Evolutionary conservation across 2,113 vertebrate species (phyloP).

Genomic region (cat (Felis catus)): DNA sequence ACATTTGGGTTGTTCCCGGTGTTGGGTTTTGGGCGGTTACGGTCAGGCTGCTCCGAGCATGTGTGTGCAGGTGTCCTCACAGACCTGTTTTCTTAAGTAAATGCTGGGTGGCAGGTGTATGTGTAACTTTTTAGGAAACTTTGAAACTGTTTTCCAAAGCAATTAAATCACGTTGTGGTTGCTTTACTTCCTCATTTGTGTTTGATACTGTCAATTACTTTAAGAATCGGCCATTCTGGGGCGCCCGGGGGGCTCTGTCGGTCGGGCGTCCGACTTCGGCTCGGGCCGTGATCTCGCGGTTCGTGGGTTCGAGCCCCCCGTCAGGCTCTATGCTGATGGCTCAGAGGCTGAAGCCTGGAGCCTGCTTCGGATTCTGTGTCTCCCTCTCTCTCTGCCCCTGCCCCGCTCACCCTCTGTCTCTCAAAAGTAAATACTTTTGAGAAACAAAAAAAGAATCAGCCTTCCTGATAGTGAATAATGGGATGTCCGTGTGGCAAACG

Average conservation of each 20-base stretch:
- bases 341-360: too few relatives aligned
- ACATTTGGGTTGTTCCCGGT: not conserved
- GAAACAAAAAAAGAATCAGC: too few relatives aligned
- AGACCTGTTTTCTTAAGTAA: not conserved
- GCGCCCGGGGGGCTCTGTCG: not conserved
- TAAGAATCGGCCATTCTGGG: not conserved
- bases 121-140: not conserved
- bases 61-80: rapidly evolving
- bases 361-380: too few relatives aligned
- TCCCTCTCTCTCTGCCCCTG: too few relatives aligned
- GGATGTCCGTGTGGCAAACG: too few relatives aligned
- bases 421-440: not conserved
- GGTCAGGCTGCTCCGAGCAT: not conserved
- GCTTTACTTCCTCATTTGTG: not conserved
- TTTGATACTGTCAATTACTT: not conserved
- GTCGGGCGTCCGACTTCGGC: not conserved
- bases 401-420: too few relatives aligned
- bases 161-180: rapidly evolving
- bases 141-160: too few relatives aligned
- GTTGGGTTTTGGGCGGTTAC: not conserved
- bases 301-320: too few relatives aligned
- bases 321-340: too few relatives aligned
- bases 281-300: not conserved
- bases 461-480: too few relatives aligned
- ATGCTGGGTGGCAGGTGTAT: too few relatives aligned